Conservation (phyloP, 2,888 invertebrate species). For the Ceraclea dissimilis region DNA sequence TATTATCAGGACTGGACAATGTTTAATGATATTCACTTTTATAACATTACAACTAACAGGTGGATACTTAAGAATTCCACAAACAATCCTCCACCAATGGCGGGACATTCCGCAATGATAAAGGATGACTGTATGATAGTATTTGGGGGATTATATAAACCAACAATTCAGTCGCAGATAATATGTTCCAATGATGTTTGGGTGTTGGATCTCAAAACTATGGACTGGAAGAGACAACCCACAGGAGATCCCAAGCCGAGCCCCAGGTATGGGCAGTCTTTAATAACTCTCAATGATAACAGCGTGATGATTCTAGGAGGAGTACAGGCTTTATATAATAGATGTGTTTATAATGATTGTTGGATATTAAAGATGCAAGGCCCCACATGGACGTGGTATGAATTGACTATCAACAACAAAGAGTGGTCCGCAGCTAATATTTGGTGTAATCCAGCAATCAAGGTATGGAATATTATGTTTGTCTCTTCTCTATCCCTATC, state of each 20-base stretch:
- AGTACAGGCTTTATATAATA: conserved; percentile 76
- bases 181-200: conserved; percentile 76
- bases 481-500: too few species aligned
- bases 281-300: conserved; percentile 69
- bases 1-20: conserved; percentile 78
- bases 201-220: conserved; percentile 72
- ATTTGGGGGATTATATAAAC: conserved; percentile 63
- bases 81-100: conserved; percentile 68
- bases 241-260: conserved; percentile 63
- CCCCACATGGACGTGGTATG: conserved; percentile 65
- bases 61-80: conserved; percentile 64
- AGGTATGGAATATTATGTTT: conserved; percentile 29
- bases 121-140: conserved; percentile 76
- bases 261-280: conserved; percentile 91
- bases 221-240: conserved; percentile 70
- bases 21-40: conserved; percentile 88
- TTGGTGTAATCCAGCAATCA: conserved; percentile 91
- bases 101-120: conserved; percentile 89
- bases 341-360: conserved; percentile 73
- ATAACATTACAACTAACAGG: conserved; percentile 70
- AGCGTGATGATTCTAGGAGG: conserved; percentile 80
- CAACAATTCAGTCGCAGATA: conserved; percentile 33
- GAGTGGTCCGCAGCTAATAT: conserved; percentile 79
- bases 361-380: conserved; percentile 81
- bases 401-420: conserved; percentile 66